These are phyloP conservation scores for Porites evermanni DNA, from an alignment of 92 coral and sea anemone species.

Conservation along the genomic window DNA sequence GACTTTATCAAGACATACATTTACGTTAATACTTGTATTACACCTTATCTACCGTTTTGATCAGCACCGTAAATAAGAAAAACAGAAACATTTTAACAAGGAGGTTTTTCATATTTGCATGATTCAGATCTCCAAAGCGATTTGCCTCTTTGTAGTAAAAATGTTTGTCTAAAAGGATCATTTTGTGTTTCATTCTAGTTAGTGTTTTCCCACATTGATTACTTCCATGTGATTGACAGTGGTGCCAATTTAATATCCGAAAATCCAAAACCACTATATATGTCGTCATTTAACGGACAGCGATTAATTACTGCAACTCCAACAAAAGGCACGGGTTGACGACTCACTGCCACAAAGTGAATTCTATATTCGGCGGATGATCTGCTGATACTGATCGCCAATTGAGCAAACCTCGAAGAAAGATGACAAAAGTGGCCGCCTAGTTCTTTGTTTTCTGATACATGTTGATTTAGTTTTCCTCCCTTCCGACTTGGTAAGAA, in stretches of 20 bases:
- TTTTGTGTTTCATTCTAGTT: constrained; percentile 6
- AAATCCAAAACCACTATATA: background rate
- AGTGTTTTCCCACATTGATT: constrained; percentile 4
- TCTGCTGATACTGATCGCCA: background rate
- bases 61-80: background rate
- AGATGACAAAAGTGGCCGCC: background rate
- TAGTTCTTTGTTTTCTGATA: too few species aligned
- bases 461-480: background rate
- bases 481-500: background rate
- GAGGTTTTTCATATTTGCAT: background rate
- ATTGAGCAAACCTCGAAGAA: background rate
- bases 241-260: constrained; percentile 37
- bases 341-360: too few species aligned
- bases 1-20: background rate
- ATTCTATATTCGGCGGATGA: too few species aligned
- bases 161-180: constrained; percentile 26
- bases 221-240: constrained; percentile 31
- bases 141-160: constrained; percentile 16
- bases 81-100: background rate
- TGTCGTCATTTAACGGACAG: constrained; percentile 16
- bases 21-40: background rate
- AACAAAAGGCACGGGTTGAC: background rate
- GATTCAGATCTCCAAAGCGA: constrained; percentile 35
- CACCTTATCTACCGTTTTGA: background rate
- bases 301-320: background rate